phyloP scores from a whole-genome alignment of 2,113 vertebrate genomes.

The Dicaeum eximium region DNA sequence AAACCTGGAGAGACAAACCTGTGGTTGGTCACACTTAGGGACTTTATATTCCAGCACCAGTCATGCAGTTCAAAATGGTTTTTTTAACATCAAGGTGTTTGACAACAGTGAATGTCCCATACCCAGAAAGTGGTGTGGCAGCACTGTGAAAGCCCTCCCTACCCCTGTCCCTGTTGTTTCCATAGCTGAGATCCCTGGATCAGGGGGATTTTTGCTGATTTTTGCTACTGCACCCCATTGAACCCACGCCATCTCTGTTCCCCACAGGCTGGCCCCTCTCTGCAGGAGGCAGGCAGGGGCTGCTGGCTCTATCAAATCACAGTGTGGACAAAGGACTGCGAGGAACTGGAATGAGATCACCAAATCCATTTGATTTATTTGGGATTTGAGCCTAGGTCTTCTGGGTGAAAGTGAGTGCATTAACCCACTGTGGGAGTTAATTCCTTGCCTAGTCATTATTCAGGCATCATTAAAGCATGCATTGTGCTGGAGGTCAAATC shows the following conservation, averaged over 20 bases:
- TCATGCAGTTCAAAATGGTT: neutral
- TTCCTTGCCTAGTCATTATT: slow-evolving; percentile 46
- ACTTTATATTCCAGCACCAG: neutral
- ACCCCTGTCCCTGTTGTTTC: neutral
- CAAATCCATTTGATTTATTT: slow-evolving; percentile 17
- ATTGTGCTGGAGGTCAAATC: slow-evolving; percentile 55
- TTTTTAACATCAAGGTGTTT: neutral
- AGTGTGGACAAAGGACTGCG: neutral
- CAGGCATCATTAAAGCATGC: slow-evolving; percentile 30
- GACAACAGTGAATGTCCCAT: neutral
- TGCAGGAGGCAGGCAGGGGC: neutral
- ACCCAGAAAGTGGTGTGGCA: neutral
- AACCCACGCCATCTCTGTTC: neutral
- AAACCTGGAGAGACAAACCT: neutral
- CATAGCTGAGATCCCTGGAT: neutral
- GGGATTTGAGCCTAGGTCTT: slow-evolving; percentile 30
- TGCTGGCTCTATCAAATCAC: fast-evolving
- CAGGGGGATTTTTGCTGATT: neutral
- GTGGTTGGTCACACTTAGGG: neutral
- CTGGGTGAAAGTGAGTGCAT: slow-evolving; percentile 9
- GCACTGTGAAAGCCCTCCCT: neutral
- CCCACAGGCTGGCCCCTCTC: neutral
- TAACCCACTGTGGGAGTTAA: slow-evolving; percentile 40
- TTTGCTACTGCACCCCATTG: neutral
- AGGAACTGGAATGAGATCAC: slow-evolving; percentile 37